Evolutionary conservation across 2,888 invertebrate species (phyloP).

Genomic region (Mactromeris polynyma): DNA sequence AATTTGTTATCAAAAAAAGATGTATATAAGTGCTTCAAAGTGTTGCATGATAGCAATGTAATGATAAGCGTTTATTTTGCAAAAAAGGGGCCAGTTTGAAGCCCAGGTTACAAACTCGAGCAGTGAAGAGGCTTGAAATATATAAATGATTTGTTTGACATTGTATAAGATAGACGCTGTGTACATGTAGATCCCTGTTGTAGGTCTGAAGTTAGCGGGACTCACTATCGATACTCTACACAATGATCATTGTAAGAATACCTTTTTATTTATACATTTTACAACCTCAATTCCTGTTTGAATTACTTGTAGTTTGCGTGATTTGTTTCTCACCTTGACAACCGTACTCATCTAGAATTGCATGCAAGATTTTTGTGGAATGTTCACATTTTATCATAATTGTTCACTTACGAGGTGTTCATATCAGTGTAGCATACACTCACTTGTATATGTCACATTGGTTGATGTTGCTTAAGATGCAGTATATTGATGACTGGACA

Average conservation of each 20-base stretch:
- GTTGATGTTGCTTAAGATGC: background rate
- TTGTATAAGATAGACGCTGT: background rate
- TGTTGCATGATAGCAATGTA: background rate
- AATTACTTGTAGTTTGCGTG: conserved; percentile 11
- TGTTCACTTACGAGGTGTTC: background rate
- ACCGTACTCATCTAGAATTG: background rate
- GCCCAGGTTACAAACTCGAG: background rate
- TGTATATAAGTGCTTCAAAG: background rate
- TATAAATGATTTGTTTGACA: background rate
- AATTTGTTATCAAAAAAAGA: background rate
- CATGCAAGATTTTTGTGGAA: background rate
- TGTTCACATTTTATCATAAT: background rate
- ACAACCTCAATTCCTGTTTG: conserved; percentile 23
- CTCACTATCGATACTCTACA: conserved; percentile 47
- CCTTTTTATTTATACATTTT: background rate
- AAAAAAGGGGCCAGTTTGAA: background rate
- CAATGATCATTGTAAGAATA: conserved; percentile 44
- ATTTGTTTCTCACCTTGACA: background rate
- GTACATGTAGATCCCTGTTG: conserved; percentile 17
- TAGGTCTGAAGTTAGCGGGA: conserved; percentile 56
- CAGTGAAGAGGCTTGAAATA: background rate
- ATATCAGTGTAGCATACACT: background rate
- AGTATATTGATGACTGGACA: background rate
- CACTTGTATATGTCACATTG: background rate
- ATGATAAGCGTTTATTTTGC: background rate